Conservation (phyloP, 2,113 vertebrate species). For the Phaetusa simplex region DNA sequence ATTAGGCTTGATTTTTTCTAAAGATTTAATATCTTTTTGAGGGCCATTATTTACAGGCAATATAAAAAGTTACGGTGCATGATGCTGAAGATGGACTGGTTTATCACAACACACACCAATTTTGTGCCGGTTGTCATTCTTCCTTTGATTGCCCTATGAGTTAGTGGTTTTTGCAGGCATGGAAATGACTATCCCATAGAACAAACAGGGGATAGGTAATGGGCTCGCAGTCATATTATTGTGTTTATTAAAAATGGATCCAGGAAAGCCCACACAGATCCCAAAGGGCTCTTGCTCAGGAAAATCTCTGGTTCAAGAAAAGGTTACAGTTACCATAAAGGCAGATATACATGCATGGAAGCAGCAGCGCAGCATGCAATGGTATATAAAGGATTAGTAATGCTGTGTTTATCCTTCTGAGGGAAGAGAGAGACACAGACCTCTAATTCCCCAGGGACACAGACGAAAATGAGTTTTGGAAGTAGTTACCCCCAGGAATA, state of each 20-base stretch:
- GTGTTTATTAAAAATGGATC: constrained; percentile 62
- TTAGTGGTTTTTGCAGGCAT: constrained; percentile 26
- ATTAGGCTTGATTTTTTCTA: constrained; percentile 58
- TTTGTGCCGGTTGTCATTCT: constrained; percentile 23
- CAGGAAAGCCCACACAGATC: constrained; percentile 42
- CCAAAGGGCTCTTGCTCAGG: constrained; percentile 7
- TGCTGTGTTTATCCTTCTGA: not conserved
- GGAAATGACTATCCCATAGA: constrained; percentile 2
- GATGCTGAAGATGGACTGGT: not conserved
- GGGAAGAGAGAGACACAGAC: not conserved
- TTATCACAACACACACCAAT: not conserved
- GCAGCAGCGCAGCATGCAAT: not conserved
- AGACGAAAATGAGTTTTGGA: not conserved
- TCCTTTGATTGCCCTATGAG: constrained; percentile 44
- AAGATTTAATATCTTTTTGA: constrained; percentile 19
- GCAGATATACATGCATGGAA: not conserved
- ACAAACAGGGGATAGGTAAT: constrained; percentile 11
- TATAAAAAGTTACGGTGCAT: not conserved
- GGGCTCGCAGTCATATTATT: constrained; percentile 29
- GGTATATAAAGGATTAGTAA: not conserved
- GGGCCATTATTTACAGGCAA: constrained; percentile 57
- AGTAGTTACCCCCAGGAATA: not conserved
- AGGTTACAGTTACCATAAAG: constrained; percentile 38
- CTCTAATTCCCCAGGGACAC: not conserved
- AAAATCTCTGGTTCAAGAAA: constrained; percentile 53